These are phyloP conservation scores for Tachina lurida DNA, from an alignment of 2,888 invertebrate genomes.

Conservation along the genomic window DNA sequence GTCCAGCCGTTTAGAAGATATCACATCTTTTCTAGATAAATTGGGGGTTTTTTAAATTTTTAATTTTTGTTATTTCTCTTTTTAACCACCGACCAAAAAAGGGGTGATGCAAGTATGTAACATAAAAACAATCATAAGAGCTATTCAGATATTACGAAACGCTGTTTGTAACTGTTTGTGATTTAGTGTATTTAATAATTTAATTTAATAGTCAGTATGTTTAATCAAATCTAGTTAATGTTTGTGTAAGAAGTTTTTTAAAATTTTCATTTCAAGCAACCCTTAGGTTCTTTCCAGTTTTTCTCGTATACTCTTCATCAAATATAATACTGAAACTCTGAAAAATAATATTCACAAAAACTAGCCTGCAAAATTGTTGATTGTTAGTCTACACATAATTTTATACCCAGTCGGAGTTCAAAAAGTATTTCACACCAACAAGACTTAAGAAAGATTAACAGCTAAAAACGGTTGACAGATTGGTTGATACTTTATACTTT, in stretches of 20 bases:
- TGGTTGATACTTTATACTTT: slow-evolving; percentile 40
- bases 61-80: too few relatives aligned
- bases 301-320: neutral
- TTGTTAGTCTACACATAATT: slow-evolving; percentile 28
- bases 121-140: too few relatives aligned
- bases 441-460: slow-evolving; percentile 35
- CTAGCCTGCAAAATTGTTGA: slow-evolving; percentile 10
- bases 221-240: too few relatives aligned
- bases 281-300: neutral
- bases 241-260: too few relatives aligned
- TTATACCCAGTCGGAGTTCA: slow-evolving; percentile 34
- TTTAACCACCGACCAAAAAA: too few relatives aligned
- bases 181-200: neutral
- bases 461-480: slow-evolving; percentile 57
- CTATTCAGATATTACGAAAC: too few relatives aligned
- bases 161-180: too few relatives aligned
- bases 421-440: slow-evolving; percentile 18
- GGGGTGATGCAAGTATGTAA: too few relatives aligned
- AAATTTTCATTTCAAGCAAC: too few relatives aligned
- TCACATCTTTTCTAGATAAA: too few relatives aligned
- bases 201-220: neutral
- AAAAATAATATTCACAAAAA: neutral
- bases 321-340: neutral
- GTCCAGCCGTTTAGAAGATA: too few relatives aligned
- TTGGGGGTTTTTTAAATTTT: too few relatives aligned